Evolutionary conservation across 2,888 invertebrate species (phyloP), one percentile per base, ranked within the genome.

Genomic region (Bembecia ichneumoniformis): DNA sequence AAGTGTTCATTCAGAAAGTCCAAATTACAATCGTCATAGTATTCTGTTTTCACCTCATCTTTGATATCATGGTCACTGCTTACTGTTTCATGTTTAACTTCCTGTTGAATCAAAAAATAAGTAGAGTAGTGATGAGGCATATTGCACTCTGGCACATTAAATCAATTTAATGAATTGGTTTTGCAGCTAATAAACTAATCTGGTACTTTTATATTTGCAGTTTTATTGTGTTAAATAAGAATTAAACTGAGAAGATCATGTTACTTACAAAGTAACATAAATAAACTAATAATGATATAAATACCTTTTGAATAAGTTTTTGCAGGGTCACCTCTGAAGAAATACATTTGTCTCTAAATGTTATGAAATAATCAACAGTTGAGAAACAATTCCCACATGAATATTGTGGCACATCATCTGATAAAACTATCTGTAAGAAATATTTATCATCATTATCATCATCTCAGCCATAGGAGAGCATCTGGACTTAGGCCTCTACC

Each of bases 341-440:
- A 44, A 69, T 59, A 52, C 71, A 77, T 55, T 74, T 74, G 35
- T 68, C 64, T 55, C 77, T 69, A 50, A 82, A 82, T 40, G 66
- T 57, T 10, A 71, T 58, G 50, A 68, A 80, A 44, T 48, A 55
- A 47, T 65, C 63, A 0, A 82, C 54, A 44, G 58, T 59, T 34
- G 68, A 51, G 13, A 55, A 47, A 55, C 82, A 82, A 47, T 52
- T 58, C 49, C 56, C 54, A 56, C 82, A 82, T 13, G 66, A 52
- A 49, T 55, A 58, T 50, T 82, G 77, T 5, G 77, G 69, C 58
- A 75, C 55, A 11, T 60, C 62, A 64, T 77, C 77, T 10, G 54
- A 49, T n/a, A 63, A 45, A 9, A 55, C 54, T 9, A 77, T 58
- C 81, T 81, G 56, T 43, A 71, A 66, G 16, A 46, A 40, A 40